phyloP scores from a whole-genome alignment of 92 coral and sea anemone species.

The Diadumene lineata region DNA sequence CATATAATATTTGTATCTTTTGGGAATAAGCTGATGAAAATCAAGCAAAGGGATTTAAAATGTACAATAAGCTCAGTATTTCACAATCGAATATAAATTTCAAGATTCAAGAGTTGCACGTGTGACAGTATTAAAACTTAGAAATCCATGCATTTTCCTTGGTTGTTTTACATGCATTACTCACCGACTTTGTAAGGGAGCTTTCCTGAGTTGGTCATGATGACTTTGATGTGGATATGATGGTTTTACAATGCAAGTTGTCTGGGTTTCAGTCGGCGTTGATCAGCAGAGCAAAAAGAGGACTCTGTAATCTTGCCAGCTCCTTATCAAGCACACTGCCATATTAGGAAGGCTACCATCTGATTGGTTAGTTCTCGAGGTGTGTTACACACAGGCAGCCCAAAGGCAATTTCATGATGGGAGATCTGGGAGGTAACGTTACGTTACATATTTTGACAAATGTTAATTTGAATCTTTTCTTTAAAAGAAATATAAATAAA shows the following conservation, averaged over 20 bases:
- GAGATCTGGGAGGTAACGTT: too few species aligned
- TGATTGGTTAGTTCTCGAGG: slow-evolving; percentile 6
- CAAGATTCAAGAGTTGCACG: background rate
- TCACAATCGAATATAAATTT: background rate
- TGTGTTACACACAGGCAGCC: slow-evolving; percentile 8
- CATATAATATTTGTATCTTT: too few species aligned
- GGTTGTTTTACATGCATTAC: slow-evolving; percentile 10
- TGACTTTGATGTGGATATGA: slow-evolving; percentile 16
- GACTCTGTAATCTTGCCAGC: background rate
- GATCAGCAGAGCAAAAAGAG: slow-evolving; percentile 10
- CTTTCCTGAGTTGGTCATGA: slow-evolving; percentile 75
- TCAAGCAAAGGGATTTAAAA: too few species aligned
- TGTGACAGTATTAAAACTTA: background rate
- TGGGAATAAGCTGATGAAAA: too few species aligned
- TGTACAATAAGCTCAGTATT: too few species aligned
- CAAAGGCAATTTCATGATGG: too few species aligned
- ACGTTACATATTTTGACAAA: too few species aligned
- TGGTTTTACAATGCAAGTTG: background rate
- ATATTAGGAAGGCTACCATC: slow-evolving; percentile 15
- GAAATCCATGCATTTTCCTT: background rate
- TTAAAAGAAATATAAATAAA: too few species aligned
- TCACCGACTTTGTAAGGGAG: slow-evolving; percentile 89
- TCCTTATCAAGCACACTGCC: slow-evolving; percentile 2
- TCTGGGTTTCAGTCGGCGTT: background rate
- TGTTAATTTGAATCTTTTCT: too few species aligned